Conservation (phyloP, 1,140 invertebrate genomes). For the Pteromalus puparum region DNA sequence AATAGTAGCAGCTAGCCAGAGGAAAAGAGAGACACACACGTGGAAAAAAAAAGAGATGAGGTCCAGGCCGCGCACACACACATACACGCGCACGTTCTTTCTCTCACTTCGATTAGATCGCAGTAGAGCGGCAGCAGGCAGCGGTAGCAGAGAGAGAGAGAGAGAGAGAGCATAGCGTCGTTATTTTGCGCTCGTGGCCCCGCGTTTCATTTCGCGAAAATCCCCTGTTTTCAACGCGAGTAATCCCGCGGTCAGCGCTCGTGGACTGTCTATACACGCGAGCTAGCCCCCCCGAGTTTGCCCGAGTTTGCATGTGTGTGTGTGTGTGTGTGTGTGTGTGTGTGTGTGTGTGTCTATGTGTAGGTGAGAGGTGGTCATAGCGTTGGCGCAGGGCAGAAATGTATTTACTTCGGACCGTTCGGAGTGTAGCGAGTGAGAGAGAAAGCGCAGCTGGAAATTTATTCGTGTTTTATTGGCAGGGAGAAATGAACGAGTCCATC, state of each 20-base stretch:
- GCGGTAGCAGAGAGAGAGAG: background rate
- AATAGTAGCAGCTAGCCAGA: background rate
- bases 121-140: background rate
- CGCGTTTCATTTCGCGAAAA: constrained; percentile 30
- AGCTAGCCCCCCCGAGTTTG: background rate
- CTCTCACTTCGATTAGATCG: background rate
- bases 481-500: constrained; percentile 21
- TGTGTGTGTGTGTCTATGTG: background rate
- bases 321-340: background rate
- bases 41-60: background rate
- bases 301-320: background rate
- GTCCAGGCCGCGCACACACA: background rate
- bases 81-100: background rate
- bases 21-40: background rate
- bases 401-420: background rate
- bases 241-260: background rate
- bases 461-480: constrained; percentile 27
- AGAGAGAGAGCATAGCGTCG: background rate
- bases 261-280: background rate
- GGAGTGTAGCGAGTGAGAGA: background rate
- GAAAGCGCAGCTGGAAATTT: constrained; percentile 9
- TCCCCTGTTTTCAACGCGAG: constrained; percentile 17
- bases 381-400: background rate
- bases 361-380: background rate
- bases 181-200: background rate